Evolutionary conservation across 1,140 invertebrate species (phyloP).

Genomic region (Macrobrachium nipponense): DNA sequence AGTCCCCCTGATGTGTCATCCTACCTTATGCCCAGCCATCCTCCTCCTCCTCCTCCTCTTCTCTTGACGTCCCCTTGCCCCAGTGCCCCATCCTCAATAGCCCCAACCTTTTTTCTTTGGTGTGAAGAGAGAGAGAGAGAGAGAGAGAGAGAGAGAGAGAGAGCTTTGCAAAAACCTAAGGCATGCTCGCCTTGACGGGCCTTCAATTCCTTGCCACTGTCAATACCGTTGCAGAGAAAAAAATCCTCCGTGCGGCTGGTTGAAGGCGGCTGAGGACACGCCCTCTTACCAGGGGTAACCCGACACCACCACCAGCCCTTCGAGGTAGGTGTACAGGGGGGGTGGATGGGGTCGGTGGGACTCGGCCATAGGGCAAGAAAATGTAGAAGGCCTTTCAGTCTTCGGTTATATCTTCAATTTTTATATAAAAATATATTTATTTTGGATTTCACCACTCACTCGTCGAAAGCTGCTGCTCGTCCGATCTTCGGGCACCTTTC

Average conservation of each 20-base stretch:
- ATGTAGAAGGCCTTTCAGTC: too few species aligned
- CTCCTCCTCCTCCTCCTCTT: not conserved
- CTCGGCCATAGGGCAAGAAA: too few species aligned
- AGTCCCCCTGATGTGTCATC: not conserved
- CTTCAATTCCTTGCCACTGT: conserved; percentile 50
- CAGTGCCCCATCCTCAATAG: conserved; percentile 9
- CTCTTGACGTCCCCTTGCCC: not conserved
- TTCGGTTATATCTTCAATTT: too few species aligned
- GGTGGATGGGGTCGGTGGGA: too few species aligned
- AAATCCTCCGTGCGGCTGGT: conserved; percentile 39
- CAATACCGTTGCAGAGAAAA: conserved; percentile 48
- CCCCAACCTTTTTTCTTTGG: not conserved
- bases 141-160: too few species aligned
- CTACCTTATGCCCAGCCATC: not conserved
- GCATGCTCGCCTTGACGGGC: conserved; percentile 40
- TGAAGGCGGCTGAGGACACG: conserved; percentile 31
- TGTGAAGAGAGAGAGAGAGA: not conserved
- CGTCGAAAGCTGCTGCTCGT: too few species aligned
- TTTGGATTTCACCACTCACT: too few species aligned
- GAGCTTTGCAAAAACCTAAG: conserved; percentile 39
- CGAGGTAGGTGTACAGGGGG: not conserved
- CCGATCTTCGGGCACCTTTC: too few species aligned
- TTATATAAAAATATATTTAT: too few species aligned
- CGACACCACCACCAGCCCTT: conserved; percentile 20
- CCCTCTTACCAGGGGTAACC: conserved; percentile 31